These are phyloP conservation scores for Drosophila paracracens DNA, from an alignment of 2,888 invertebrate genomes.

Conservation along the genomic window DNA sequence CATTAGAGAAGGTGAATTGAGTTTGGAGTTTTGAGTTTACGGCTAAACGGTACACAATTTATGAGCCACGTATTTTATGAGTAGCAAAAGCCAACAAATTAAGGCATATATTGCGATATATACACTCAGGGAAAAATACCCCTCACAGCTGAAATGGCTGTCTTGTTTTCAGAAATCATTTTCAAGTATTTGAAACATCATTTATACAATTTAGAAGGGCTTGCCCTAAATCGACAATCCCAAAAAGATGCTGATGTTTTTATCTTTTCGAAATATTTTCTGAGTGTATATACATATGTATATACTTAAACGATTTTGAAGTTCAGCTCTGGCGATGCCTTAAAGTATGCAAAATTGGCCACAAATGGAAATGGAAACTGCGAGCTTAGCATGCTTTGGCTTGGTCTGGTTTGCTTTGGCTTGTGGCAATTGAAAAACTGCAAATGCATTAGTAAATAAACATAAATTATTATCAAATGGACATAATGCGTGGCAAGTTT, in stretches of 20 bases:
- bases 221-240: too few species aligned
- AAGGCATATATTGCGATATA: background rate
- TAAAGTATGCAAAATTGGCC: conserved; percentile 48
- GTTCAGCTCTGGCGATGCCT: conserved; percentile 27
- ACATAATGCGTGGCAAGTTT: conserved; percentile 70
- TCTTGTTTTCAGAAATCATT: too few species aligned
- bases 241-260: too few species aligned
- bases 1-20: conserved; percentile 71
- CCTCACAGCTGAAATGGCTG: too few species aligned
- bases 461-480: conserved; percentile 71
- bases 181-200: too few species aligned
- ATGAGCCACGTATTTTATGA: conserved; percentile 37
- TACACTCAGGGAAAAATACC: too few species aligned
- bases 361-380: conserved; percentile 5
- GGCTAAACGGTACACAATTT: conserved; percentile 28
- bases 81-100: conserved; percentile 7
- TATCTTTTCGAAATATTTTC: background rate
- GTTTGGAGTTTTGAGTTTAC: conserved; percentile 35
- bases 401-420: conserved; percentile 13
- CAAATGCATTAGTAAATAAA: conserved; percentile 49
- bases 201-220: too few species aligned
- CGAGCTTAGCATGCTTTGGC: conserved; percentile 20
- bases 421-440: conserved; percentile 48
- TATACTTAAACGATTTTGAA: background rate
- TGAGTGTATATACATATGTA: background rate